Evolutionary conservation across 2,888 invertebrate genomes (phyloP), one percentile per base, ranked within the genome.

Genomic region (Drosophila niveifrons): DNA sequence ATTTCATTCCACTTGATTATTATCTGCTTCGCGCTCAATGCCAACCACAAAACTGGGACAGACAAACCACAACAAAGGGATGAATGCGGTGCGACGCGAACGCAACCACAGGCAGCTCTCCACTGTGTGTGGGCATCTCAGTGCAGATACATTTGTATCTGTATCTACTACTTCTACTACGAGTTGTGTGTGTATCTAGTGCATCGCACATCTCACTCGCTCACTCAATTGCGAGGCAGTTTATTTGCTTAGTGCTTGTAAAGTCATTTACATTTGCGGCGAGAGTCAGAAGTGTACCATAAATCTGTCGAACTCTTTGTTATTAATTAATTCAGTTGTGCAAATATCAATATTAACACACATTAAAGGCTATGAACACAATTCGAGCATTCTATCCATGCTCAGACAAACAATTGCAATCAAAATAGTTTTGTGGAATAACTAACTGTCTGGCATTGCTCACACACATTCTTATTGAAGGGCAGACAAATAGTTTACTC

Each of bases 61-160:
- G 59, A 41, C 44, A 39, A 63, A 55, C 80, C 86, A 58, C 83
- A 88, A 76, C 80, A 76, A 88, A 69, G 59, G 66, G 48, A 15
- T 66, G 65, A 57, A 48, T 55, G 13, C 39, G 56, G 51, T 48
- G 48, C 13, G 53, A 23, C 10, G 11, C 8, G 11, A 29, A 44
- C 17, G 8, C 46, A 62, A 74, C 82, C 55, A 17, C 75, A 56
- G 34, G n/a, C n/a, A n/a, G n/a, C n/a, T n/a, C 62, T 70, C 41
- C 50, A 39, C 13, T 13, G 36, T 52, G 39, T 36, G 53, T 64
- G 39, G 39, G 39, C 66, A 62, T 41, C 36, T 51, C 23, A 23
- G 23, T 23, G 43, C 28, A 72, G 39, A 36, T 39, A 66, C 13
- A 59, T 18, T 63, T 56, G 31, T 67, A 48, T 78, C 52, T 66